These are phyloP conservation scores for Pharmacophagus antenor DNA, from an alignment of 2,888 invertebrate species.

Conservation along the genomic window DNA sequence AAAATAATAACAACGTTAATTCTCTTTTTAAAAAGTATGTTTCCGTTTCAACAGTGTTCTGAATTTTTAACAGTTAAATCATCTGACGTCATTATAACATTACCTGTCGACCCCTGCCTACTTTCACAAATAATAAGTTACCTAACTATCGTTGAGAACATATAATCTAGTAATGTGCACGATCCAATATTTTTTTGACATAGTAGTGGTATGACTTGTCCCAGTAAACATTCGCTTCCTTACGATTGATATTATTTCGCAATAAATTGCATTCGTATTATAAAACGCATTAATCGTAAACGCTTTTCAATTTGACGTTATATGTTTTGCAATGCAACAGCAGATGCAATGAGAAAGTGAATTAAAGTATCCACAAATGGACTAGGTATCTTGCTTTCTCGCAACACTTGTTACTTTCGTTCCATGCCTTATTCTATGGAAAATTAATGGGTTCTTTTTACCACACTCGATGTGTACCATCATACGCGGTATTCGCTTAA, in stretches of 20 bases:
- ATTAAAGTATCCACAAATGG: slow-evolving; percentile 17
- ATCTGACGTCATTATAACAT: background rate
- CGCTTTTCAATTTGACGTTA: slow-evolving; percentile 17
- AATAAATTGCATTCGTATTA: slow-evolving; percentile 7
- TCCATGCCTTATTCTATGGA: slow-evolving; percentile 3
- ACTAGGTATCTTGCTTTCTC: slow-evolving; percentile 12
- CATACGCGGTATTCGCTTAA: slow-evolving; percentile 9
- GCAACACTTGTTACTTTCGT: slow-evolving; percentile 10
- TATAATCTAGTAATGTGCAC: background rate
- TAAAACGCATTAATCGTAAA: slow-evolving; percentile 15
- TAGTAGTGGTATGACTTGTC: background rate
- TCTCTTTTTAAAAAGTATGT: background rate
- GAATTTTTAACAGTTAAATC: background rate
- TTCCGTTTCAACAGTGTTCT: background rate
- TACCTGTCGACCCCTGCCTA: slow-evolving; percentile 1
- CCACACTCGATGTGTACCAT: background rate
- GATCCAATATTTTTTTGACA: background rate
- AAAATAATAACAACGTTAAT: no score
- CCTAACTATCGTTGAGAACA: background rate
- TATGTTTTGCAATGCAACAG: slow-evolving; percentile 9
- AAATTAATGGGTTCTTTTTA: slow-evolving; percentile 13
- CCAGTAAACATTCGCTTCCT: no score
- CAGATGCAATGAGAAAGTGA: slow-evolving; percentile 24
- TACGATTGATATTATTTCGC: no score
- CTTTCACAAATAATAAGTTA: background rate